Evolutionary conservation across 2,888 invertebrate genomes (phyloP).

Genomic region (Anticlea derivata): DNA sequence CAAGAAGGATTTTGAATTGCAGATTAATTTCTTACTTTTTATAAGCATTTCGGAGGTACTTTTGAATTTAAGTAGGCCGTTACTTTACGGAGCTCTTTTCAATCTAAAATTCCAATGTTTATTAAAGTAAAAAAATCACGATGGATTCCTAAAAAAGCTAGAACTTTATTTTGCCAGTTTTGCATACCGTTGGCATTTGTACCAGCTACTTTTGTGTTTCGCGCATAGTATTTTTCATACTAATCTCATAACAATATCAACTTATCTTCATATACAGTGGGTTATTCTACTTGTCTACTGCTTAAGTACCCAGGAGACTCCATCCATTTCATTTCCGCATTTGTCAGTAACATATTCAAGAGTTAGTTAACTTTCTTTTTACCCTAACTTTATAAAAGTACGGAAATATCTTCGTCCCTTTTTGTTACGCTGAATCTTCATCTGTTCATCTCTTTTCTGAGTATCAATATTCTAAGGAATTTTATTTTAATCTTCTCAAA

Average conservation of each 20-base stretch:
- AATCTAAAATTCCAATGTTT: constrained; percentile 50
- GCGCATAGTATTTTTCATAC: constrained; percentile 3
- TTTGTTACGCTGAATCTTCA: constrained; percentile 37
- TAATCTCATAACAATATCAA: constrained; percentile 23
- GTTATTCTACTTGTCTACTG: constrained; percentile 25
- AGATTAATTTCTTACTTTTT: constrained; percentile 74
- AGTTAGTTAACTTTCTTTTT: constrained; percentile 38
- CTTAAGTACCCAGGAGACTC: constrained; percentile 28
- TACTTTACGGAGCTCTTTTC: constrained; percentile 49
- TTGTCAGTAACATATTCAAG: constrained; percentile 30
- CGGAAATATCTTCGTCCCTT: constrained; percentile 30
- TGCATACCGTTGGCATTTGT: no score
- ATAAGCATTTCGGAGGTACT: constrained; percentile 63
- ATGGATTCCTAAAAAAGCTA: no score
- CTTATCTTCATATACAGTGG: constrained; percentile 22
- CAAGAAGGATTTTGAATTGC: constrained; percentile 69
- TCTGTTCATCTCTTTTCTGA: constrained; percentile 45
- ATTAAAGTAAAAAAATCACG: constrained; percentile 21
- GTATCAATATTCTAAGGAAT: constrained; percentile 67
- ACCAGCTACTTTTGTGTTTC: no score
- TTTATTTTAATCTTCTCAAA: constrained; percentile 70
- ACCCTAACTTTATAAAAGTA: constrained; percentile 38
- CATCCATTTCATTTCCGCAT: constrained; percentile 32
- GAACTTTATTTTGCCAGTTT: no score
- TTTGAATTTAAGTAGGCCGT: constrained; percentile 60